These are phyloP conservation scores for Orussus abietinus DNA, from an alignment of 1,140 invertebrate genomes.

Conservation along the genomic window DNA sequence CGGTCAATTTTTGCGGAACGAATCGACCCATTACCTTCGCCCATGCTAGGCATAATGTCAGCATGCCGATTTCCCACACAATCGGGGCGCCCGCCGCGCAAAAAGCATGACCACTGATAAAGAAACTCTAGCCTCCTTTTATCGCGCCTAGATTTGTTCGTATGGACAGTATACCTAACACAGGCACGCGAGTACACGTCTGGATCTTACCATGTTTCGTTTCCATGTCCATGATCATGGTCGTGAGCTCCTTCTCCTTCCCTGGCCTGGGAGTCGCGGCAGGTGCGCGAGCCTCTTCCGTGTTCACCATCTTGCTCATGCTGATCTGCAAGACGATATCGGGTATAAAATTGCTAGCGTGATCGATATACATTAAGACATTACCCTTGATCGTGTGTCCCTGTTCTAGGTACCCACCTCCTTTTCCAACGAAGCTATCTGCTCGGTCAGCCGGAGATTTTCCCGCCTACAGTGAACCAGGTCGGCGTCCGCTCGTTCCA, in stretches of 20 bases:
- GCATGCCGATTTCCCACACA: slow-evolving; percentile 50
- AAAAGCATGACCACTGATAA: too few relatives aligned
- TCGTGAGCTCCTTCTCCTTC: slow-evolving; percentile 65
- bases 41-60: slow-evolving; percentile 49
- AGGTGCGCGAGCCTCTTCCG: slow-evolving; percentile 25
- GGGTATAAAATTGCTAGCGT: too few relatives aligned
- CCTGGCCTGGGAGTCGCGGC: slow-evolving; percentile 52
- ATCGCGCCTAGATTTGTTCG: slow-evolving; percentile 17
- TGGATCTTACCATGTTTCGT: slow-evolving; percentile 72
- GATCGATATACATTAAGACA: too few relatives aligned
- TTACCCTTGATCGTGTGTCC: too few relatives aligned
- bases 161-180: slow-evolving; percentile 48
- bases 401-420: too few relatives aligned
- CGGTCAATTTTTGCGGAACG: slow-evolving; percentile 39
- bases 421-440: slow-evolving; percentile 72
- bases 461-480: slow-evolving; percentile 71
- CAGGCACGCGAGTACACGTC: slow-evolving; percentile 28
- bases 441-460: slow-evolving; percentile 69
- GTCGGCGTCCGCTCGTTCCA: slow-evolving; percentile 75
- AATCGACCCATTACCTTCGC: slow-evolving; percentile 37
- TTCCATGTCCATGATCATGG: slow-evolving; percentile 72
- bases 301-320: slow-evolving; percentile 37
- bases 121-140: too few relatives aligned
- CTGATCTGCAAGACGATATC: slow-evolving; percentile 49
- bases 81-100: too few relatives aligned